A percentile compares a stretch with the other conserved stretches of the same genome.
These are phyloP conservation scores for Emydocephalus ijimae DNA, from an alignment of 2,113 vertebrate genomes.

Conservation along the genomic window DNA sequence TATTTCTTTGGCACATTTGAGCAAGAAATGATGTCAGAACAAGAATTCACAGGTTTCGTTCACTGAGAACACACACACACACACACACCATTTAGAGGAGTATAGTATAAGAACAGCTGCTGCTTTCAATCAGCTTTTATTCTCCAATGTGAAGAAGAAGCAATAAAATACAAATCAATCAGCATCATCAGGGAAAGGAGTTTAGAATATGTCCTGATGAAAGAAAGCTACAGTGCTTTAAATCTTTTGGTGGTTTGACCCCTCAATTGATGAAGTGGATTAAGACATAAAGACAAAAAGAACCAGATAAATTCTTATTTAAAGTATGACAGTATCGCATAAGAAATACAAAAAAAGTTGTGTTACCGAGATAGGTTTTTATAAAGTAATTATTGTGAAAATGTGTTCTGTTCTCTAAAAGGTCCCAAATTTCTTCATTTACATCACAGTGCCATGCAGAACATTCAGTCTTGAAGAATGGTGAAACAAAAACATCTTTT, in stretches of 20 bases:
- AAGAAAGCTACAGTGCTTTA: not conserved
- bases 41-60: not conserved
- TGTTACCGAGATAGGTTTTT: not conserved
- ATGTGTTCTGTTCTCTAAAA: not conserved
- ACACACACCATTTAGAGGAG: not conserved
- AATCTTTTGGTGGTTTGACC: not conserved
- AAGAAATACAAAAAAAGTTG: not conserved
- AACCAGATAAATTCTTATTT: not conserved
- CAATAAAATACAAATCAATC: not conserved
- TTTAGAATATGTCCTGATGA: not conserved
- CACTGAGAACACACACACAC: not conserved
- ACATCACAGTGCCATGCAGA: not conserved
- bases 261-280: not conserved
- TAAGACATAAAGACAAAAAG: not conserved
- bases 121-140: not conserved
- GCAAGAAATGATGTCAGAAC: not conserved
- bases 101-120: not conserved
- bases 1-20: not conserved
- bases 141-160: not conserved
- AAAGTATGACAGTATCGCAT: rapidly evolving
- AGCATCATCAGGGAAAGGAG: not conserved
- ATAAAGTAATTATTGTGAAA: not conserved
- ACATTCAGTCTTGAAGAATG: not conserved
- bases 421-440: not conserved
- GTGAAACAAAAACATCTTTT: not conserved